These are phyloP conservation scores for Plotosus lineatus DNA, from an alignment of 2,113 vertebrate species.

Conservation along the genomic window DNA sequence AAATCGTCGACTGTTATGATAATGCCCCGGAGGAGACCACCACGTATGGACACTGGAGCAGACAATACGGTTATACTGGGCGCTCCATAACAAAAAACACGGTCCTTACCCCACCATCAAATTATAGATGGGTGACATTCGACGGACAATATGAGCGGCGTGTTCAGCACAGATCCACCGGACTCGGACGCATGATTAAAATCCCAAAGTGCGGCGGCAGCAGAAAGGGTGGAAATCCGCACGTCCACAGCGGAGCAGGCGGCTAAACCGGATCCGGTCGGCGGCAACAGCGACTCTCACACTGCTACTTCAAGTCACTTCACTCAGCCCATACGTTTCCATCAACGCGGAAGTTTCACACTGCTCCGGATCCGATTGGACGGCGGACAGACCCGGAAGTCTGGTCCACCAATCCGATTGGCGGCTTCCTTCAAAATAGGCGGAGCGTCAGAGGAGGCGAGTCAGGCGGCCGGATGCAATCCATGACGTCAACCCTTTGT, in stretches of 20 bases:
- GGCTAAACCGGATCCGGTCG: slow-evolving; percentile 42
- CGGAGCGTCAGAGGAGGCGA: slow-evolving; percentile 57
- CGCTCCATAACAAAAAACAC: slow-evolving; percentile 23
- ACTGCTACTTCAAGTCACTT: slow-evolving; percentile 45
- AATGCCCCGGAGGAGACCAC: slow-evolving; percentile 27
- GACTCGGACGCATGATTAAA: slow-evolving; percentile 54
- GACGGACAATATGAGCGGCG: slow-evolving; percentile 20
- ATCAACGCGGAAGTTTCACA: slow-evolving; percentile 54
- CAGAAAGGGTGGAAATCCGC: slow-evolving; percentile 43
- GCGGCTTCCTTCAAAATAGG: slow-evolving; percentile 5
- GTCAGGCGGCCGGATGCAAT: slow-evolving; percentile 70
- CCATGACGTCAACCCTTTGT: slow-evolving; percentile 81
- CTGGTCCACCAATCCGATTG: slow-evolving; percentile 40
- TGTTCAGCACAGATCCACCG: slow-evolving; percentile 40
- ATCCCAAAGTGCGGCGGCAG: slow-evolving; percentile 40
- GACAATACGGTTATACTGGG: slow-evolving; percentile 16
- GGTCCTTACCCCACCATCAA: slow-evolving; percentile 53
- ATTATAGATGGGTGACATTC: slow-evolving; percentile 43
- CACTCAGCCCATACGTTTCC: slow-evolving; percentile 32
- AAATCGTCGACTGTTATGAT: slow-evolving; percentile 36
- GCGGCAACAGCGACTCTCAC: slow-evolving; percentile 43
- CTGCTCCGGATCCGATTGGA: slow-evolving; percentile 45
- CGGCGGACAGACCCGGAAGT: slow-evolving; percentile 29
- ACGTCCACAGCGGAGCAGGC: slow-evolving; percentile 29
- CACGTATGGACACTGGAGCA: slow-evolving; percentile 32